phyloP scores from a whole-genome alignment of 2,113 vertebrate species.

The Halichoeres trimaculatus region DNA sequence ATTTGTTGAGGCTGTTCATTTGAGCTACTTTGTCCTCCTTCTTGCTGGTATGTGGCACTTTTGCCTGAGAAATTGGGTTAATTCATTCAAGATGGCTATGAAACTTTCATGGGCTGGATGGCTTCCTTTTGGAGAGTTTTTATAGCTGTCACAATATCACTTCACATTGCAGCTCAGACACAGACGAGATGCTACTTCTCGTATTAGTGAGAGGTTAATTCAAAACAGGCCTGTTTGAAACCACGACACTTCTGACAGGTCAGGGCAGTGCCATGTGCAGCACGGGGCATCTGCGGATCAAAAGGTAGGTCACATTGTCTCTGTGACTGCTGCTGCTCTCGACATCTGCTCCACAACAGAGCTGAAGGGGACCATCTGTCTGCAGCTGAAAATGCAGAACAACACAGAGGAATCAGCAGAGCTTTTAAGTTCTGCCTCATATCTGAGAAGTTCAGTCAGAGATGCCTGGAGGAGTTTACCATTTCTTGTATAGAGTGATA shows the following conservation, averaged over 20 bases:
- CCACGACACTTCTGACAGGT: constrained; percentile 53
- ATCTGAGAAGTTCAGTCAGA: constrained; percentile 21
- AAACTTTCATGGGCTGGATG: not conserved
- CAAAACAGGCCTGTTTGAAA: constrained; percentile 40
- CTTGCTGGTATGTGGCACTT: not conserved
- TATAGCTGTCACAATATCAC: not conserved
- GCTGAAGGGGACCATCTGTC: constrained; percentile 71
- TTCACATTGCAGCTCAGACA: not conserved
- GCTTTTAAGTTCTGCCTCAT: constrained; percentile 48
- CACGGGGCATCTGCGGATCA: constrained; percentile 58
- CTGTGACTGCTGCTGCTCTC: constrained; percentile 54
- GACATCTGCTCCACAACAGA: constrained; percentile 65
- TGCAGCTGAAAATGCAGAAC: constrained; percentile 48
- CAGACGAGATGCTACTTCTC: constrained; percentile 19
- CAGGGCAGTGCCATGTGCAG: constrained; percentile 40
- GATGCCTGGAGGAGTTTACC: constrained; percentile 2
- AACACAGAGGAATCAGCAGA: constrained; percentile 41
- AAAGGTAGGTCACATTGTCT: constrained; percentile 72
- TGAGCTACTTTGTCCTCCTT: constrained; percentile 37
- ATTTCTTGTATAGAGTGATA: not conserved
- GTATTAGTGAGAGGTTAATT: constrained; percentile 47
- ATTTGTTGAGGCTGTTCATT: not conserved
- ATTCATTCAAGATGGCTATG: constrained; percentile 26
- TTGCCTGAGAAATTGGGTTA: constrained; percentile 12
- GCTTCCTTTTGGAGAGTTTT: not conserved